phyloP scores from a whole-genome alignment of 2,888 invertebrate species.

The Argyresthia albistria region DNA sequence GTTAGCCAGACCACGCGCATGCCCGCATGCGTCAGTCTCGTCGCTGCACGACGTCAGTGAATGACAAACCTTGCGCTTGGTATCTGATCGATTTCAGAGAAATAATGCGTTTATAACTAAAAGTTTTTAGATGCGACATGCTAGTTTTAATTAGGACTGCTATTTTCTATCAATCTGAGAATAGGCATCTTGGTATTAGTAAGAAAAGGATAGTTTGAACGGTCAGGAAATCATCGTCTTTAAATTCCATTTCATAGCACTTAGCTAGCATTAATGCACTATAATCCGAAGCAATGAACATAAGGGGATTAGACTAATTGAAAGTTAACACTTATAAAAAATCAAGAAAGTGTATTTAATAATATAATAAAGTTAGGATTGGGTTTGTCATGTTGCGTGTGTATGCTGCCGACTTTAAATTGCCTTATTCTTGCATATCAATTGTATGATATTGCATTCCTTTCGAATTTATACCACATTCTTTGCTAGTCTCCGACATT shows the following conservation, averaged over 20 bases:
- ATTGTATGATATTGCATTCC: too few species aligned
- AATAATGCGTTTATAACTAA: conserved; percentile 33
- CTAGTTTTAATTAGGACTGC: not conserved
- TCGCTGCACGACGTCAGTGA: conserved; percentile 54
- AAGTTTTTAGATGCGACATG: not conserved
- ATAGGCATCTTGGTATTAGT: not conserved
- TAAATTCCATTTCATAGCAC: too few species aligned
- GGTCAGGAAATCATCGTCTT: too few species aligned
- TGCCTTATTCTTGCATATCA: not conserved
- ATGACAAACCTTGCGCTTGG: conserved; percentile 63
- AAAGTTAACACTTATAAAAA: too few species aligned
- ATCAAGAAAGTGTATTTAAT: too few species aligned
- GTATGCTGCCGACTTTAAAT: not conserved
- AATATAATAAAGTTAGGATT: too few species aligned
- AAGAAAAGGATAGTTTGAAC: not conserved
- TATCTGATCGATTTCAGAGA: conserved; percentile 63
- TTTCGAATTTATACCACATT: too few species aligned
- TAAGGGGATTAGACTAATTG: too few species aligned
- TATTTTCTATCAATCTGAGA: not conserved
- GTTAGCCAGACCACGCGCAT: conserved; percentile 62
- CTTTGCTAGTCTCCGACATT: too few species aligned
- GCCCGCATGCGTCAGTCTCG: conserved; percentile 44
- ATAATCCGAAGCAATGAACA: too few species aligned
- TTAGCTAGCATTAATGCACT: too few species aligned
- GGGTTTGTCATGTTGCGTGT: too few species aligned